Evolutionary conservation across 2,797 vertebrate genomes (phyloP).

Genomic region (Tenualosa ilisha): DNA sequence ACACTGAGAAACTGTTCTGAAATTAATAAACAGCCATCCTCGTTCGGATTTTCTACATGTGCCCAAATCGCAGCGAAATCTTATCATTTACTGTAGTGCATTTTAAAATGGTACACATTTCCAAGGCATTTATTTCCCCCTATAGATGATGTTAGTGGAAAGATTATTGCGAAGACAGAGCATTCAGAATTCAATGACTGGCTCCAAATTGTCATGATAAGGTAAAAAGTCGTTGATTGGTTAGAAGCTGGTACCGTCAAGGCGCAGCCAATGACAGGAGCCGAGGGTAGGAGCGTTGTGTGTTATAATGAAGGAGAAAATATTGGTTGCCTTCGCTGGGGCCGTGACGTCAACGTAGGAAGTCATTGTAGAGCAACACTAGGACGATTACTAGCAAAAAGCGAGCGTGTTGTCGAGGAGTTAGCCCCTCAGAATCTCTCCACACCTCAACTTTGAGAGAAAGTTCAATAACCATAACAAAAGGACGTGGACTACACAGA

Average conservation of each 20-base stretch:
- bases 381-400: constrained; percentile 87
- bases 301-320: constrained; percentile 83
- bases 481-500: constrained; percentile 69
- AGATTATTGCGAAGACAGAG: constrained; percentile 63
- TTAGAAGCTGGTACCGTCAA: constrained; percentile 70
- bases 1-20: neutral
- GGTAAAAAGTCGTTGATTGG: constrained; percentile 82
- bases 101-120: neutral
- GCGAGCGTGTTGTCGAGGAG: constrained; percentile 84
- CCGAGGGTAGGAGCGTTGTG: constrained; percentile 68
- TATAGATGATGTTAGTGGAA: constrained; percentile 35
- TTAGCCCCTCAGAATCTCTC: constrained; percentile 78
- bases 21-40: neutral
- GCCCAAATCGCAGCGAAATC: neutral
- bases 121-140: constrained; percentile 10
- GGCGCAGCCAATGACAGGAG: constrained; percentile 79
- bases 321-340: constrained; percentile 76
- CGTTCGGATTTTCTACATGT: neutral
- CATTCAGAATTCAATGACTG: constrained; percentile 67
- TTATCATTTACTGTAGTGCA: neutral
- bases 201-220: constrained; percentile 67
- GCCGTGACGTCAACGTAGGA: constrained; percentile 93
- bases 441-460: constrained; percentile 86
- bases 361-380: constrained; percentile 87
- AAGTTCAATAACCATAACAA: constrained; percentile 81